phyloP scores from a whole-genome alignment of 2,113 vertebrate species.

The Dromaius novaehollandiae region DNA sequence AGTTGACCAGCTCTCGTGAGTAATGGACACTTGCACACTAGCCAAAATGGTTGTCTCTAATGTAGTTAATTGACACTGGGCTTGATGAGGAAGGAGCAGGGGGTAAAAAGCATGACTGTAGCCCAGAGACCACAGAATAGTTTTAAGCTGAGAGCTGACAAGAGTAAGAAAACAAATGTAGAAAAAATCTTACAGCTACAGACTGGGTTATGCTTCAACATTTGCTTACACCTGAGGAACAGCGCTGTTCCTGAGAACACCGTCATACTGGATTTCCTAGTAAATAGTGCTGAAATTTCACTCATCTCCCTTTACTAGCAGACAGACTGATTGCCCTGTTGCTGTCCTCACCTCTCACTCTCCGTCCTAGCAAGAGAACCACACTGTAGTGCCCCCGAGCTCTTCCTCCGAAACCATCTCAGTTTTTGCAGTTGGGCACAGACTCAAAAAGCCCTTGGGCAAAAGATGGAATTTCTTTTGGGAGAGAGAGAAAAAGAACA shows the following conservation, averaged over 20 bases:
- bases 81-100: not conserved
- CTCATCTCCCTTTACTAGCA: not conserved
- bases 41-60: constrained; percentile 6
- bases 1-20: constrained; percentile 21
- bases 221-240: not conserved
- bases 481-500: not conserved
- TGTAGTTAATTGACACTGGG: constrained; percentile 1
- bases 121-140: not conserved
- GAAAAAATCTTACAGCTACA: not conserved
- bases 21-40: not conserved
- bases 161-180: not conserved
- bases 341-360: not conserved
- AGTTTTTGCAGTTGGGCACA: not conserved
- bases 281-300: not conserved
- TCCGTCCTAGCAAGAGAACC: not conserved
- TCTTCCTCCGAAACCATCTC: not conserved
- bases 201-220: not conserved
- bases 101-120: not conserved
- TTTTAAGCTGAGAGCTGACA: not conserved
- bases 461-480: not conserved
- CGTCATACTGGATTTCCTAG: not conserved
- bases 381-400: too few relatives aligned
- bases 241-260: not conserved
- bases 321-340: fast-evolving
- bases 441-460: fast-evolving